Base-by-base conservation (phyloP, 2,888 invertebrate species). In the Galerucella calmariensis region DNA sequence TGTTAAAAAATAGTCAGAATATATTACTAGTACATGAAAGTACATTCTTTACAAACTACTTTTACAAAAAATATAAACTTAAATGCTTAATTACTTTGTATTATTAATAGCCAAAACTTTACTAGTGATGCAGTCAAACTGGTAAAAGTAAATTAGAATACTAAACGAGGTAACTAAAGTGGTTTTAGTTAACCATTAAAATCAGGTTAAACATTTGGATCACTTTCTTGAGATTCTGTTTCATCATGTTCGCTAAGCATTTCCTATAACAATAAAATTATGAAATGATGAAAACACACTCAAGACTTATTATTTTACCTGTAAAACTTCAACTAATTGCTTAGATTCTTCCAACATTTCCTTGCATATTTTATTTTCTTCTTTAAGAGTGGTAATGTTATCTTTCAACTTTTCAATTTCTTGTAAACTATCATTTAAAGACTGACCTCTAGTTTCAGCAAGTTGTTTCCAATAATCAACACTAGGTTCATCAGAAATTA, bases 301-400 rank as follows among this genome's bases (percentile, higher is more conserved):
- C 14, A 35, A 35, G 35, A 35, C 35, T 35, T 35, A 8, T 35
- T 35, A 35, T 35, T 35, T 82, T 89, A 92, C 94, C 88, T 93
- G 93, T 12, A 95, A 89, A 35, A 94, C 92, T 88, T 94, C 93
- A 44, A 95, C 92, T 78, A 95, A 89, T 83, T 90, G 89, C 82
- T 91, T 92, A 0, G 94, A 92, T 86, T 95, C 95, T 58, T 93
- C 92, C 48, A 95, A 85, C 92, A 95, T 93, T 83, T 92, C 90
- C 84, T 93, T 92, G 73, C 91, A 92, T 75, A 92, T 88, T 73
- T 87, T 87, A 82, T 92, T 92, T 83, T 95, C 92, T 84, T 94
- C 92, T 77, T 85, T 80, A 3, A 88, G 79, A 2, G 81, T 75
- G 69, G 85, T 84, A 59, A 91, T 86, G 75, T 89, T 86, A 53